Conservation (phyloP, 2,113 vertebrate species). For the Lophotis ruficrista region DNA sequence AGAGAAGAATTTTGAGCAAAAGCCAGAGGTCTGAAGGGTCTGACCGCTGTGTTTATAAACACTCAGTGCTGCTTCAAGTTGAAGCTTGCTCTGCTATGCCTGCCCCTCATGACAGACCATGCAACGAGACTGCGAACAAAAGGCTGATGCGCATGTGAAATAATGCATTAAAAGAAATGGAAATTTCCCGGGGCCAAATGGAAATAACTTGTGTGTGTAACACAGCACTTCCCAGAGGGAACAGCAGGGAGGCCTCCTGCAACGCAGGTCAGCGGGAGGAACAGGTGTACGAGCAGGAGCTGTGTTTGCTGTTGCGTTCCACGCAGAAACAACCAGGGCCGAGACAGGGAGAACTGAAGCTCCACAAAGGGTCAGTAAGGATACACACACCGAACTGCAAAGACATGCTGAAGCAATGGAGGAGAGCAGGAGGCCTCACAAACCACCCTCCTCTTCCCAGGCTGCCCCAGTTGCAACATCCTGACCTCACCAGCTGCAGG, state of each 20-base stretch:
- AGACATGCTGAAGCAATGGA: background rate
- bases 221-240: background rate
- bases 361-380: background rate
- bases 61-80: background rate
- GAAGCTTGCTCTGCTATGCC: background rate
- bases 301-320: background rate
- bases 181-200: background rate
- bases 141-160: background rate
- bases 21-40: constrained; percentile 1
- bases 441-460: background rate
- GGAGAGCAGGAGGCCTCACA: background rate
- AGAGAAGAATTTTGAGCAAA: constrained; percentile 25
- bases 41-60: background rate
- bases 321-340: background rate
- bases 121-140: background rate
- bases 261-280: background rate
- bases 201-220: background rate
- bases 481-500: background rate
- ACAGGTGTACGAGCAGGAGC: background rate
- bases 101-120: background rate
- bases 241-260: background rate
- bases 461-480: background rate
- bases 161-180: background rate
- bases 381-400: background rate
- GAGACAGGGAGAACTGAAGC: background rate